Percentiles rank a stretch among this genome's conserved stretches.
phyloP scores from a whole-genome alignment of 2,113 vertebrate genomes.

The Cisticola juncidis region DNA sequence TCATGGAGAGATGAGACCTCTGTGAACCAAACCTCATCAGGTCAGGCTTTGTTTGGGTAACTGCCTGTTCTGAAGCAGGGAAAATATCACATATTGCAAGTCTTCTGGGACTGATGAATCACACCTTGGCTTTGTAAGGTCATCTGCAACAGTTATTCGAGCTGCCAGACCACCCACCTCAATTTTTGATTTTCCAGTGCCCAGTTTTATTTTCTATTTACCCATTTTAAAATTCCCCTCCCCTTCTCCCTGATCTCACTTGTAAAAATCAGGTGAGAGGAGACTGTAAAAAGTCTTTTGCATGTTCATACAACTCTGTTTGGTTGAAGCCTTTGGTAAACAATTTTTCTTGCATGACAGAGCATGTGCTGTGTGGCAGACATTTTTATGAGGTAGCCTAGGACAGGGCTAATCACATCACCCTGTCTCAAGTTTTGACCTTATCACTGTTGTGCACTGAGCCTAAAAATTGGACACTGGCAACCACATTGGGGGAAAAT shows the following conservation, averaged over 20 bases:
- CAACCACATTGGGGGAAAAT: slow-evolving; percentile 30
- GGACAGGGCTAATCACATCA: slow-evolving; percentile 64
- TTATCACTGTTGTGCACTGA: slow-evolving; percentile 66
- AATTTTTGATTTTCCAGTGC: slow-evolving; percentile 3
- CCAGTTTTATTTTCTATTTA: slow-evolving; percentile 13
- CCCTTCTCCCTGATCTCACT: fast-evolving
- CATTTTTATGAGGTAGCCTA: slow-evolving; percentile 56
- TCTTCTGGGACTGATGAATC: slow-evolving; percentile 39
- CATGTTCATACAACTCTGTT: slow-evolving; percentile 1
- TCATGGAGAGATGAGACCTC: slow-evolving; percentile 31
- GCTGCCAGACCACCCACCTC: slow-evolving; percentile 40
- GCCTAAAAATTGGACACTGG: slow-evolving; percentile 67
- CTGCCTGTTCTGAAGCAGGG: neutral
- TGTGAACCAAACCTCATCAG: slow-evolving; percentile 22
- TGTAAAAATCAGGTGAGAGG: neutral
- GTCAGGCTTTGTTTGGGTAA: slow-evolving; percentile 52
- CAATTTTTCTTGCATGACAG: slow-evolving; percentile 52
- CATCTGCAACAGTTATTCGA: slow-evolving; percentile 3
- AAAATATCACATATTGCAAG: neutral
- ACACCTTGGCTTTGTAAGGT: neutral
- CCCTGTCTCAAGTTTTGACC: slow-evolving; percentile 62
- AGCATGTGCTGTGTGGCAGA: slow-evolving; percentile 38
- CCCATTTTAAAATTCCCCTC: neutral
- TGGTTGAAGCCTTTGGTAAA: slow-evolving; percentile 1
- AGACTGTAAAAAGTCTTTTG: neutral